Percentiles rank a stretch among this genome's conserved stretches.
Evolutionary conservation across 2,797 vertebrate species (phyloP).

Genomic region (Sebastes hubbsi): DNA sequence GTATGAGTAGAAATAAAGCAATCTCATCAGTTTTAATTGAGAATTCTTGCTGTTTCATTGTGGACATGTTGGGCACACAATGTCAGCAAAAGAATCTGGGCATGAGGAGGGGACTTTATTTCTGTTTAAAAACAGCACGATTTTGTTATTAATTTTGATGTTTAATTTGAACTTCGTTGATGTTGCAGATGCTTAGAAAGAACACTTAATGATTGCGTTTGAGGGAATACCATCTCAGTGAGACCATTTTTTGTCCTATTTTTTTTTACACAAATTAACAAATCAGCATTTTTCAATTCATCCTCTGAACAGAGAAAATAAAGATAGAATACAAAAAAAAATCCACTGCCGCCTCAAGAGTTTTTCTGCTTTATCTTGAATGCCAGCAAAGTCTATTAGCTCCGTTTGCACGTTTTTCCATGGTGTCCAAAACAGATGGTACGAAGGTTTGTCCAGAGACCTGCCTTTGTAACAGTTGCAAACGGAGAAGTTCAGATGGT

Average conservation of each 20-base stretch:
- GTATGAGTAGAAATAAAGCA: neutral
- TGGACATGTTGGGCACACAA: neutral
- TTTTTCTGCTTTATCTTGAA: slow-evolving; percentile 23
- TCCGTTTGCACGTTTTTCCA: neutral
- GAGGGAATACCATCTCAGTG: neutral
- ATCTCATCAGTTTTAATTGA: neutral
- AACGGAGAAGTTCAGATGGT: slow-evolving; percentile 44
- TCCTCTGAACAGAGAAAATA: neutral
- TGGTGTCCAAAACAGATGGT: slow-evolving; percentile 57
- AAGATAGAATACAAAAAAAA: neutral
- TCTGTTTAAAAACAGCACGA: neutral
- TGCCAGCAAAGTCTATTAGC: slow-evolving; percentile 46
- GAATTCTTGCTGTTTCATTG: neutral
- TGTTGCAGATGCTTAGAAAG: neutral
- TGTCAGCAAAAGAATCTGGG: neutral
- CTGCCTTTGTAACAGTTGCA: slow-evolving; percentile 49
- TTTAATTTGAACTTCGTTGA: neutral
- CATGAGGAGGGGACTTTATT: neutral
- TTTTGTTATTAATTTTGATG: neutral
- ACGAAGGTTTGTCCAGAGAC: slow-evolving; percentile 47
- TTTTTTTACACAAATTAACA: neutral
- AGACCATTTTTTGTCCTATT: neutral
- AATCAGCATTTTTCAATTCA: slow-evolving; percentile 9
- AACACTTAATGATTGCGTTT: neutral
- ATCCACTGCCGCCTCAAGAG: neutral